Evolutionary conservation across 2,888 invertebrate species (phyloP), one percentile per base, ranked within the genome.

Genomic region (Sesamia inferens): DNA sequence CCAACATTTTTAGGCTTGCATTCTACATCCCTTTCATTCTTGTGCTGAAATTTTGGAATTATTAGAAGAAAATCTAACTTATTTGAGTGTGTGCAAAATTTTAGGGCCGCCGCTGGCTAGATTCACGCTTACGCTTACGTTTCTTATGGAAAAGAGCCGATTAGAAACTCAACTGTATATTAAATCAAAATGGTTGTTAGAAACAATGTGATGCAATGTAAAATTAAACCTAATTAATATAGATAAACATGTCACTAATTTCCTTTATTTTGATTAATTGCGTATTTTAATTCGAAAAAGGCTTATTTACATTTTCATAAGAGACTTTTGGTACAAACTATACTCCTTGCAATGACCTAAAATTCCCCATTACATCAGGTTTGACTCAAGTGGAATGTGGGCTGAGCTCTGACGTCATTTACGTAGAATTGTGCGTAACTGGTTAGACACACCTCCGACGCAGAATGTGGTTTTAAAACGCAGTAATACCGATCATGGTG

Each of bases 371-470:
- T 11, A 57, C 51, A 22, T 57, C 67, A 24, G 57, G 61, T 42
- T 51, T 19, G 5, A 44, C 57, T 22, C 57, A 47, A n/a, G 55
- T 64, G 61, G 13, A 47, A 51, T 65, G 11, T 6, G 61, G 64
- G 47, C 5, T 3, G 7, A 19, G 19, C 5, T 1, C n/a, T 73
- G 80, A 83, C 80, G 85, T 83, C 83, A 85, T 68, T 68, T 67
- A 68, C 71, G 68, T 57, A 79, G 75, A 71, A 85, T 54, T 54
- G 24, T 68, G 58, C 48, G 22, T 24, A 73, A 85, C 76, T 64
- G 57, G 83, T 85, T 62, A 3, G 86, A 84, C 84, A 84, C 86
- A 86, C 86, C 86, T 74, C 84, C 81, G 39, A 13, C 0, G 0
- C 44, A 61, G 54, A 65, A 72, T 42, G 57, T n/a, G 11, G 63